These are phyloP conservation scores for Melanargia galathea DNA, from an alignment of 2,888 invertebrate species.

Conservation along the genomic window DNA sequence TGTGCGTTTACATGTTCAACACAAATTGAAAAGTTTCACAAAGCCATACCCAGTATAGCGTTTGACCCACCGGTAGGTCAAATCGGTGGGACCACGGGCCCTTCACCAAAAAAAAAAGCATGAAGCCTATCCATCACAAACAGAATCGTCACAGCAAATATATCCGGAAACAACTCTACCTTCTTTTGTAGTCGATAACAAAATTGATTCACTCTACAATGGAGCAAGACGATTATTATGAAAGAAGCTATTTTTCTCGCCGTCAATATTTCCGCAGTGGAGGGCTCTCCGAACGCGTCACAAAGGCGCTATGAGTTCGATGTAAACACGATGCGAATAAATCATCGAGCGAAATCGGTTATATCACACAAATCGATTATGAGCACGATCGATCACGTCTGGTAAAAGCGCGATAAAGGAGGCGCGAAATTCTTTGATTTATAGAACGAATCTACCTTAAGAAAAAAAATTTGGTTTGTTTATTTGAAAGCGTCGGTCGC, in stretches of 20 bases:
- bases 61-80: not conserved
- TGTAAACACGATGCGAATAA: slow-evolving; percentile 66
- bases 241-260: slow-evolving; percentile 62
- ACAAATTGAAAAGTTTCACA: slow-evolving; percentile 1
- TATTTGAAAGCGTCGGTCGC: not conserved
- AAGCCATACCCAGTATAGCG: not conserved
- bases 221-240: slow-evolving; percentile 49
- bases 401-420: slow-evolving; percentile 48
- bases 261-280: slow-evolving; percentile 56
- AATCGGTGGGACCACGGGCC: too few relatives aligned
- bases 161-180: slow-evolving; percentile 2
- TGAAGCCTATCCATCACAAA: not conserved
- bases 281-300: slow-evolving; percentile 54
- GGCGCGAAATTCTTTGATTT: slow-evolving; percentile 35
- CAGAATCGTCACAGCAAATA: not conserved
- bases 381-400: slow-evolving; percentile 56
- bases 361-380: slow-evolving; percentile 59
- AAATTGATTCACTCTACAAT: slow-evolving; percentile 18
- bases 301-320: slow-evolving; percentile 61
- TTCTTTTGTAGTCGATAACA: slow-evolving; percentile 3
- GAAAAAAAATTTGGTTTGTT: slow-evolving; percentile 6
- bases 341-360: slow-evolving; percentile 62
- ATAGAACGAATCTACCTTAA: slow-evolving; percentile 1
- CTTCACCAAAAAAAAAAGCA: too few relatives aligned
- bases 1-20: not conserved